Base-by-base conservation (phyloP, 2,113 vertebrate species). In the Entomyzon cyanotis region DNA sequence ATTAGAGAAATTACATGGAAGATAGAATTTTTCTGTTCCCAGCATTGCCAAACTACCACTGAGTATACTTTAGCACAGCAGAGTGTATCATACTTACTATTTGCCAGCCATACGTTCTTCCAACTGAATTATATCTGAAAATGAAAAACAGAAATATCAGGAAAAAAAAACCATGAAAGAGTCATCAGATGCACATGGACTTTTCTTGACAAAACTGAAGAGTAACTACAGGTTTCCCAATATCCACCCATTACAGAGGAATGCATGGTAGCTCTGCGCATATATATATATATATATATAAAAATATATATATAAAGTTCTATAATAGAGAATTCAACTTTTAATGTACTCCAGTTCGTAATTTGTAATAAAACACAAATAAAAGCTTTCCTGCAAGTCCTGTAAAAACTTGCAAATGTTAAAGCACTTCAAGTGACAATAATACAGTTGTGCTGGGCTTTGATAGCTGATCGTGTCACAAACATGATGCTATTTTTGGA, bases 261-360 rank as follows among this genome's bases (percentile, higher is more conserved):
- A 16, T 3, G 6, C 23, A 23, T 1, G 4, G 21, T 5, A 76
- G 16, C 8, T 47, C 31, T 6, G 4, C 20, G 22, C 0, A 39
- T 3, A 46, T 2, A 46, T 7, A 16, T 8, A 25, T 1, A 39
- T 7, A 16, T 8, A 25, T 1, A 39, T 7, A 16, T 8, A 25
- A n/a, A n/a, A n/a, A 39, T 3, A 46, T 2, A 46, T 7, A 16
- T 8, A 25, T 1, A 39, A 2, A 46, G 2, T 42, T 27, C 2
- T 5, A 5, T 15, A 55, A 75, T 4, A 47, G 11, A 75, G 13
- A 19, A 35, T 31, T 19, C 35, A 44, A 22, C 10, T 28, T 53
- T 67, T 55, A 10, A 41, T 0, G 0, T 35, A 49, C 12, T 31
- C 9, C 4, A 46, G 21, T 52, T 27, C 59, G 9, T 11, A 46